These are phyloP conservation scores for Pardalotus punctatus DNA, from an alignment of 2,113 vertebrate species.

Conservation along the genomic window DNA sequence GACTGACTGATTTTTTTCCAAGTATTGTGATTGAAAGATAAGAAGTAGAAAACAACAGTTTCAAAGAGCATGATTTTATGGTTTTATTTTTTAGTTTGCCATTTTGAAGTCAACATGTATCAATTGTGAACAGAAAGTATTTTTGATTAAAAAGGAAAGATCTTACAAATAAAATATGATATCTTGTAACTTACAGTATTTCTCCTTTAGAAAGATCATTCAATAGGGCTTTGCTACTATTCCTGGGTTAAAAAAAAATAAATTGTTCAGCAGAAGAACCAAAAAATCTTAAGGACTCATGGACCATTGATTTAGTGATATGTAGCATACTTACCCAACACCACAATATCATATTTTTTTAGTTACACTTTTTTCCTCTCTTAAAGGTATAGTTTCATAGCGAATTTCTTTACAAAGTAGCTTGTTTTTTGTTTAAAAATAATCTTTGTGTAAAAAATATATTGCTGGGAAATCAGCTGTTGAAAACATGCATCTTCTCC, in stretches of 20 bases:
- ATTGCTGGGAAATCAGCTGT: neutral
- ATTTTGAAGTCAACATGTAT: neutral
- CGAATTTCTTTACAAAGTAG: neutral
- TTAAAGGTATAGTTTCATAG: neutral
- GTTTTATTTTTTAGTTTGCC: neutral
- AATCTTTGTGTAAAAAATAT: neutral
- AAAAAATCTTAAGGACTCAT: neutral
- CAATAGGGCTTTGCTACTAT: neutral
- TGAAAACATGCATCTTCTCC: neutral
- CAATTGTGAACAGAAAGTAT: neutral
- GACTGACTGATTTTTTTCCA: neutral
- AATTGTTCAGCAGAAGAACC: neutral
- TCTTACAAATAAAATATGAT: neutral
- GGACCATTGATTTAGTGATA: neutral
- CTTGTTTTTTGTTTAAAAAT: neutral
- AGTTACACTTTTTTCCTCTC: fast-evolving
- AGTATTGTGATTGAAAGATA: neutral
- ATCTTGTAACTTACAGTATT: neutral
- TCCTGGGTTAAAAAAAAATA: neutral
- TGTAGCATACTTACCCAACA: neutral
- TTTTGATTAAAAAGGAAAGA: neutral
- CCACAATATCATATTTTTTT: fast-evolving
- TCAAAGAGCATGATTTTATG: neutral
- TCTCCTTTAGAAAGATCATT: neutral
- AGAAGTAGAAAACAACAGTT: neutral